Evolutionary conservation across 2,113 vertebrate genomes (phyloP).

Genomic region (Gymnocephalus cernua): DNA sequence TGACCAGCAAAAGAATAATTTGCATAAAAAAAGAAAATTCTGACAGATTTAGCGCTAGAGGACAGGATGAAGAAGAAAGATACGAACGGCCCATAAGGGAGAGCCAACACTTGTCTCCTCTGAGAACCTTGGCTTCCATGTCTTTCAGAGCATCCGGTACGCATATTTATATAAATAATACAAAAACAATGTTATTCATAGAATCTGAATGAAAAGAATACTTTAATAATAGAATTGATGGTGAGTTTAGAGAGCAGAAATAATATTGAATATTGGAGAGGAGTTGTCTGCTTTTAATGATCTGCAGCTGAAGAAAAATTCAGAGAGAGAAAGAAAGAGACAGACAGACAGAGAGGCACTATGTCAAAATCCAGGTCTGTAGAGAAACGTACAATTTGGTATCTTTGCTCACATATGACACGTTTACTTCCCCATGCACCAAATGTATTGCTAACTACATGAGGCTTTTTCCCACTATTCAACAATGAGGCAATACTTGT

Average conservation of each 20-base stretch:
- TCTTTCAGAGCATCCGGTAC: constrained; percentile 57
- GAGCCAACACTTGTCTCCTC: constrained; percentile 16
- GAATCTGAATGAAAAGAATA: constrained; percentile 44
- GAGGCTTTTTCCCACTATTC: neutral
- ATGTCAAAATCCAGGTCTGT: constrained; percentile 3
- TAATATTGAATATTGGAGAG: constrained; percentile 41
- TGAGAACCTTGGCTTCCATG: constrained; percentile 23
- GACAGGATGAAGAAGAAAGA: constrained; percentile 19
- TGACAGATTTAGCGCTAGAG: neutral
- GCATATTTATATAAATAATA: constrained; percentile 29
- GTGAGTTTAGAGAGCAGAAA: constrained; percentile 54
- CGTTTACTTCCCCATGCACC: neutral
- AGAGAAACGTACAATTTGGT: neutral
- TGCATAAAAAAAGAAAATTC: neutral
- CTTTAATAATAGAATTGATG: constrained; percentile 61
- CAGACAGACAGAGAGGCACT: neutral
- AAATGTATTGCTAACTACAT: neutral
- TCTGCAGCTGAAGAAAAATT: constrained; percentile 39
- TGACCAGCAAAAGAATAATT: neutral
- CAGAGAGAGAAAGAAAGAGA: constrained; percentile 2
- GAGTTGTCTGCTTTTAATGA: constrained; percentile 57
- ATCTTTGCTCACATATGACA: neutral
- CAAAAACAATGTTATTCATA: constrained; percentile 56
- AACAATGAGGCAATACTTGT: neutral
- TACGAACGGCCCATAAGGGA: constrained; percentile 10